Conservation (phyloP, 2,888 invertebrate genomes). For the Eulithis prunata region DNA sequence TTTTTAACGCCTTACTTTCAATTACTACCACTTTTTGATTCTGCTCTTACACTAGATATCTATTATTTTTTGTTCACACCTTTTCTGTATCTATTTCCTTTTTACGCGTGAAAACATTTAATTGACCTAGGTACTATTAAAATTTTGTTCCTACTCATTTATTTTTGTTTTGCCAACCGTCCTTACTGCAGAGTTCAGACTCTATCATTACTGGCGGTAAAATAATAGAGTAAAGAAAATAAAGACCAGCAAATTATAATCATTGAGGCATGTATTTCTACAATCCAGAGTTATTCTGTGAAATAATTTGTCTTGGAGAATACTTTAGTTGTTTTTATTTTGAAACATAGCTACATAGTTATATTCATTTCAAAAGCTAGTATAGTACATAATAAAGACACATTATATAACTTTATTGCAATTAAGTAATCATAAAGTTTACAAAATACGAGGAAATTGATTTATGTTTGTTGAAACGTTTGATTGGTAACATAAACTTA, state of each 20-base stretch:
- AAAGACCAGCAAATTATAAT: slow-evolving; percentile 40
- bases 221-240: slow-evolving; percentile 24
- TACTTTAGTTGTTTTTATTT: not conserved
- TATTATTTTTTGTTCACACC: no score
- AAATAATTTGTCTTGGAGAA: not conserved
- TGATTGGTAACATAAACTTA: slow-evolving; percentile 38
- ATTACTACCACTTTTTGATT: no score
- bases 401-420: not conserved
- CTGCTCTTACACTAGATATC: no score
- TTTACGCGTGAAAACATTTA: no score
- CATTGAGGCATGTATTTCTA: not conserved
- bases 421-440: slow-evolving; percentile 19
- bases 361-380: not conserved
- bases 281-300: not conserved
- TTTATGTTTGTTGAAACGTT: slow-evolving; percentile 36
- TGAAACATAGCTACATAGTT: not conserved
- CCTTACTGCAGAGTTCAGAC: no score
- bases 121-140: no score
- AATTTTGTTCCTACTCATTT: no score
- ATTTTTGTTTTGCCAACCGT: no score
- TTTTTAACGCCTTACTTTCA: no score
- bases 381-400: not conserved
- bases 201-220: no score
- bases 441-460: slow-evolving; percentile 30
- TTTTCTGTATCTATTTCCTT: no score